Base-by-base conservation (phyloP, 2,888 invertebrate species). In the Pardosa pseudoannulata region DNA sequence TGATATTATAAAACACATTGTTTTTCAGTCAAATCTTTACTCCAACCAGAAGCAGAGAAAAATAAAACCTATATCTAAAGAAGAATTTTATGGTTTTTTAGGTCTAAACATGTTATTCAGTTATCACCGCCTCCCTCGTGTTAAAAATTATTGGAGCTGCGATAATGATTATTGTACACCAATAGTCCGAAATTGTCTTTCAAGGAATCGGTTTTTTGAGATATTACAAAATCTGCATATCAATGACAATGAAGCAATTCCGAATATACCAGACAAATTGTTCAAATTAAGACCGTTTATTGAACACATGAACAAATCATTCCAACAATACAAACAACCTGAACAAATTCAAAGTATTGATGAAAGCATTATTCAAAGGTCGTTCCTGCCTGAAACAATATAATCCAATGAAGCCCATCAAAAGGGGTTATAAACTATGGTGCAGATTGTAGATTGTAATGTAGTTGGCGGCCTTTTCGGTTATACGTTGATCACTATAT, bases 331-430 rank as follows among this genome's bases (percentile, higher is more conserved):
- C 29, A 41, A 67, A 29, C 19, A 46, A 32, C 56, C 78, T 70
- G 6, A 32, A 31, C 36, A 50, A 68, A 56, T 16, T 23, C 78
- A 78, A 62, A 36, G 36, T 28, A 78, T 68, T n/a, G 78, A 78
- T 23, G 68, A 56, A 70, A 68, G 68, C 28, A 78, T 78, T 78
- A 28, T 78, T 78, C 78, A 78, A 78, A 56, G 56, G 70, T 6
- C 32, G 36, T 1, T 72, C 71, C 1, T 23, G 41, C 1, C 41
- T 72, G 2, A 79, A 79, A 31, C 79, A 79, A 31, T 72, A 64
- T 64, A 71, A 65, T 29, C 65, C 7, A 16, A 29, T 5, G 36
- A 72, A 72, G 72, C 46, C 46, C 0, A 79, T 79, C 6, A 79
- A 79, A 50, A n/a, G 64, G 16, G 72, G 79, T 3, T 72, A 46